Percentiles rank a stretch among this genome's conserved stretches.
phyloP scores from a whole-genome alignment of 1,140 invertebrate genomes.

The Zaprionus davidi region DNA sequence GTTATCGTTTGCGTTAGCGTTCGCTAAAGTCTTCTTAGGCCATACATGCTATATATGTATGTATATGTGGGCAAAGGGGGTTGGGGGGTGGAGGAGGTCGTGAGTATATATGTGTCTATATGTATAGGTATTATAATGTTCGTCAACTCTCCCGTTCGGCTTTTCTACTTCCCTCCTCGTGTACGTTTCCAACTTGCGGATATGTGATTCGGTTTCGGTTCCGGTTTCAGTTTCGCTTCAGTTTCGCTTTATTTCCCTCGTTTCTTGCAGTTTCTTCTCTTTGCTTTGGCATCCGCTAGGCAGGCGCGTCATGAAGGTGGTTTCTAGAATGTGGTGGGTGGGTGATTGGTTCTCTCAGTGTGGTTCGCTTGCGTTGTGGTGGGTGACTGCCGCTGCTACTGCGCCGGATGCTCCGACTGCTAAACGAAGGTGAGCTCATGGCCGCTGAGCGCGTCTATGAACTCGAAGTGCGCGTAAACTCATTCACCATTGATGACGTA shows the following conservation, averaged over 20 bases:
- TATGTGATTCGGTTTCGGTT: constrained; percentile 12
- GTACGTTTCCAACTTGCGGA: constrained; percentile 14
- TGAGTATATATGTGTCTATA: constrained; percentile 6
- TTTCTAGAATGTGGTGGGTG: constrained; percentile 31
- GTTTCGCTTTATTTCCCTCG: constrained; percentile 12
- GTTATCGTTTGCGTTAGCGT: constrained; percentile 10
- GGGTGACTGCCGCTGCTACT: not conserved
- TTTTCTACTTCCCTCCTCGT: not conserved
- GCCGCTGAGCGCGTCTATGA: constrained; percentile 78
- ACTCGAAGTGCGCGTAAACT: constrained; percentile 84
- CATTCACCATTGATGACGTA: constrained; percentile 83
- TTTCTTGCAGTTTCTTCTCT: not conserved
- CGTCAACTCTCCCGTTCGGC: not conserved
- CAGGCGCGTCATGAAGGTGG: constrained; percentile 21
- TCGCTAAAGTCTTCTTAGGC: constrained; percentile 1
- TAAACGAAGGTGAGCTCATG: constrained; percentile 83
- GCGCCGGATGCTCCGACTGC: not conserved
- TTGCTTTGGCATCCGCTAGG: not conserved
- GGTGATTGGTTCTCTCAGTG: not conserved
- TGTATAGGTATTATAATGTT: not conserved
- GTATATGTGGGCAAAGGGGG: not conserved
- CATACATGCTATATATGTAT: not conserved
- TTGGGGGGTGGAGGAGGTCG: not conserved
- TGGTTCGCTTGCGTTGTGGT: not conserved
- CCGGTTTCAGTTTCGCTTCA: constrained; percentile 18